Evolutionary conservation across 2,888 invertebrate genomes (phyloP), one percentile per base, ranked within the genome.

Genomic region (Spilosoma lubricipeda): DNA sequence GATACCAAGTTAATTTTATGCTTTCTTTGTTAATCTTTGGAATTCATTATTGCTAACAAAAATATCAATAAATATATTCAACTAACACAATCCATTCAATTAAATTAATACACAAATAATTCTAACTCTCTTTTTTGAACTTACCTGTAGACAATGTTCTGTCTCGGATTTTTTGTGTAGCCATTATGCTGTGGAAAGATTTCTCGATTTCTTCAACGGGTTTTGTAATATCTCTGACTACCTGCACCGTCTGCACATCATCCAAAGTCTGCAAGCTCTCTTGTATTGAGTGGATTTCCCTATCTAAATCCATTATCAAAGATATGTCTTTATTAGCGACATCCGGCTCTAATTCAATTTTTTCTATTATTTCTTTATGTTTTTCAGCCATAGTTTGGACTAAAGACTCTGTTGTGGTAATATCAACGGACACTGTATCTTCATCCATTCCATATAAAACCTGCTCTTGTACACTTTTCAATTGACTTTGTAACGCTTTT

Each of bases 301-400:
- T 91, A 76, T 93, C 91, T 0, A 94, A 87, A 82, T 92, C 91
- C 70, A 89, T 87, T 45, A 93, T 89, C 63, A 94, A 77, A 42
- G 88, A 84, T 66, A 92, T 86, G 67, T 93, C 90, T 77, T 91
- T 87, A 67, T 85, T 86, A 72, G 89, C 85, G 23, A 93, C 76
- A 3, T 77, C 70, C 52, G 86, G 85, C 63, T 90, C 89, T 3
- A 83, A 82, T 79, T 90, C 86, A 18, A 92, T 87, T 70, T 91
- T 87, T 70, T 93, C 86, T 63, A 90, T 86, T 15, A 94, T 90
- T 78, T 92, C 92, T 87, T 92, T 92, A 74, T 94, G 91, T 27
- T 93, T 90, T 79, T 93, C 93, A 33, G 90, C 87, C 82, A 94
- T 88, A 30, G 90, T 91, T 79, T 93, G 89, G 23, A 93, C 88